Percentiles rank a stretch among this genome's conserved stretches.
These are phyloP conservation scores for Cercocebus atys DNA, from an alignment of 2,113 vertebrate species.

Conservation along the genomic window DNA sequence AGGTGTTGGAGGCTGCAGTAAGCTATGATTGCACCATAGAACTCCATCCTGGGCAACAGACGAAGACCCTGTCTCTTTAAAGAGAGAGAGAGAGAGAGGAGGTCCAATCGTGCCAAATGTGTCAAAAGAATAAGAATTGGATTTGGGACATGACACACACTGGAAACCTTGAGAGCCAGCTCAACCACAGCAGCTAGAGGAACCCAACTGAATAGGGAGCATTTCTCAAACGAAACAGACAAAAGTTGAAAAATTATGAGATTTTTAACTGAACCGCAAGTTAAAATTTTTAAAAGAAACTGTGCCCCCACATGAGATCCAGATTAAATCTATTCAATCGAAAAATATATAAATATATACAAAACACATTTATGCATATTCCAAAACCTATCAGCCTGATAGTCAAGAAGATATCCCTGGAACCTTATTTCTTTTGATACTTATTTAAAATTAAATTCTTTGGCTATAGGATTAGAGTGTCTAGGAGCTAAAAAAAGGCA, in stretches of 20 bases:
- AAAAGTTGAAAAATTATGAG: not conserved
- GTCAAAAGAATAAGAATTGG: not conserved
- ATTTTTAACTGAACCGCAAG: not conserved
- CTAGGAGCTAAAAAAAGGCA: slow-evolving; percentile 28
- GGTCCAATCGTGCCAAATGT: not conserved
- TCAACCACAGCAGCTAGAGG: not conserved
- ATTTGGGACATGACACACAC: not conserved
- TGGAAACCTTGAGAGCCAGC: not conserved
- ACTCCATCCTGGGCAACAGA: too few relatives aligned
- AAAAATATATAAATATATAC: not conserved
- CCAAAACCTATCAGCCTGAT: not conserved
- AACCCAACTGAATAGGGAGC: not conserved
- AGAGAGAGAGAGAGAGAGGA: not conserved
- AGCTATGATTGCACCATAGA: too few relatives aligned
- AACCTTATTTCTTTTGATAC: slow-evolving; percentile 9
- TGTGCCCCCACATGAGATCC: not conserved
- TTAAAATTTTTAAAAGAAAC: slow-evolving; percentile 49
- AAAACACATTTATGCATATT: slow-evolving; percentile 8
- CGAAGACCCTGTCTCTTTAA: too few relatives aligned
- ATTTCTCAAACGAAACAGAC: slow-evolving; percentile 13
- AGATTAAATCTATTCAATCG: slow-evolving; percentile 13
- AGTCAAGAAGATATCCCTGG: not conserved
- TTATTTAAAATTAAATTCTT: slow-evolving; percentile 57
- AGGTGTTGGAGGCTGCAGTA: too few relatives aligned
- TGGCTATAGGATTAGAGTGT: not conserved